Evolutionary conservation across 1,140 invertebrate species (phyloP), one percentile per base, ranked within the genome.

Genomic region (Sarcophaga peregrina): DNA sequence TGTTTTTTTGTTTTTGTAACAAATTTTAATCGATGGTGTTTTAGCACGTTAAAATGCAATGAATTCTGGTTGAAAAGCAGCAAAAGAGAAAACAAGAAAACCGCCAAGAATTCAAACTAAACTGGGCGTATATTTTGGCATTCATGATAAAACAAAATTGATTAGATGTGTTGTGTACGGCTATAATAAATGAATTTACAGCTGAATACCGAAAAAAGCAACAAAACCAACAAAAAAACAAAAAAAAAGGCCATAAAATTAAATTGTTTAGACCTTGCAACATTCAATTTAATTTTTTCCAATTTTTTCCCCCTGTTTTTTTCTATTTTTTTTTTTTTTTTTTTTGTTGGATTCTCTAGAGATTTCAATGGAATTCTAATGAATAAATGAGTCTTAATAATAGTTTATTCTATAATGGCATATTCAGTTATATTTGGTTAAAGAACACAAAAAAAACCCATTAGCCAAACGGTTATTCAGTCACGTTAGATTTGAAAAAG

Each of bases 291-390:
- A 37, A 37, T 37, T 37, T 37, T 37, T 37, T 37, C 25, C 25
- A 37, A 37, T 37, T 37, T 4, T 37, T 37, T 37, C 4, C 25
- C 1, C 25, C 4, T 37, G 4, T 37, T 37, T 37, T 37, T 37
- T 37, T 37, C n/a, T 37, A 4, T 37, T 37, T 1, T 37, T 37
- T 17, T 58, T 6, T 15, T 1, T 58, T 62, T 62, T 62, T 62
- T 58, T 7, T 58, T 2, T 58, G 52, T 8, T 50, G 11, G 6
- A 50, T 8, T 50, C 6, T 8, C n/a, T 7, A 20, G 7, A 68
- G n/a, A 20, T 68, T 68, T 68, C 62, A 68, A 68, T 68, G 62
- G 62, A 68, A 68, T 68, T 68, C 62, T 68, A 68, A 68, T 68
- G 17, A 68, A 68, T 68, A 10, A 20, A 37, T 37, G 17, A 13